Evolutionary conservation across 2,888 invertebrate genomes (phyloP).

Genomic region (Nemoura dubitans): DNA sequence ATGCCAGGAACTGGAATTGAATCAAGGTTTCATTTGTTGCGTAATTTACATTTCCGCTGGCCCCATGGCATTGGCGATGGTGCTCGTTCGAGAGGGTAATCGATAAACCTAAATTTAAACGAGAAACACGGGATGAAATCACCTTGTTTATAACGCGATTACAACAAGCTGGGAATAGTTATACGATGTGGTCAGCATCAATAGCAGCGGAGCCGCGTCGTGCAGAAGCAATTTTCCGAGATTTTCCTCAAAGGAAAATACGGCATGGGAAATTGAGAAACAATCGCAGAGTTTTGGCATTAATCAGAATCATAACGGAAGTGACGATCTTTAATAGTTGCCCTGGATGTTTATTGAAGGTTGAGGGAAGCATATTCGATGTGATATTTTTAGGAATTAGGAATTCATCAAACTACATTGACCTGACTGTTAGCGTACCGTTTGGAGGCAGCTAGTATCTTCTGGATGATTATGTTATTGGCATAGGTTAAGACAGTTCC

Average conservation of each 20-base stretch:
- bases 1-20: too few relatives aligned
- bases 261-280: neutral
- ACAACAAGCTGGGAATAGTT: neutral
- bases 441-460: neutral
- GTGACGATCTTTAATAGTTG: neutral
- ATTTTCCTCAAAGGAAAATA: neutral
- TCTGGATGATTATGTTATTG: neutral
- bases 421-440: neutral
- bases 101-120: constrained; percentile 3
- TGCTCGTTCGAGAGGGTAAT: neutral
- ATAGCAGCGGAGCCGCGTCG: neutral
- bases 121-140: neutral
- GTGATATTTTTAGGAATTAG: neutral
- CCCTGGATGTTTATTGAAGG: too few relatives aligned
- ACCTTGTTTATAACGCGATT: neutral
- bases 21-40: too few relatives aligned
- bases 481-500: neutral
- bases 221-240: neutral
- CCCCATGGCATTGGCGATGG: too few relatives aligned
- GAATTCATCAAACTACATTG: neutral
- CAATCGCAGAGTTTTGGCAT: neutral
- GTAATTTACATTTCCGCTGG: too few relatives aligned
- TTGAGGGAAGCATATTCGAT: neutral
- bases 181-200: neutral
- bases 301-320: neutral